Percentiles rank a stretch among this genome's conserved stretches.
Conservation (phyloP, 2,113 vertebrate genomes). For the Charina bottae region DNA sequence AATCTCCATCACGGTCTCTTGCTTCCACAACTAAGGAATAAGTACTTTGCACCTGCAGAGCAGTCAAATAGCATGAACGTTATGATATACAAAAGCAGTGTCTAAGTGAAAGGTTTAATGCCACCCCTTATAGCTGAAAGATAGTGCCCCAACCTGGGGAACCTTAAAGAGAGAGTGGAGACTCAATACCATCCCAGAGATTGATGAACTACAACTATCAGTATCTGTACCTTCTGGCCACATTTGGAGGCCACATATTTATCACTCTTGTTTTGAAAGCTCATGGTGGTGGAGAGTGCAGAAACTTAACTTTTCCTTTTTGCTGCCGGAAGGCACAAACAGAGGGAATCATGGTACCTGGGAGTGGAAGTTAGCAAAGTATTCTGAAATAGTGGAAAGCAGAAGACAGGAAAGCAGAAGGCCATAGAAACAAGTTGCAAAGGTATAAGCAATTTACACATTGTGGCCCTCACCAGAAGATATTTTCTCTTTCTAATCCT, state of each 20-base stretch:
- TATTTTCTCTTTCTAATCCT: background rate
- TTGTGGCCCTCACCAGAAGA: background rate
- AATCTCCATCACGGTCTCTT: constrained; percentile 65
- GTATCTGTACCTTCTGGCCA: background rate
- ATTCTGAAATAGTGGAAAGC: background rate
- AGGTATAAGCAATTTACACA: background rate
- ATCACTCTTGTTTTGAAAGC: background rate
- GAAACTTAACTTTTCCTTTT: background rate
- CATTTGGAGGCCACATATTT: background rate
- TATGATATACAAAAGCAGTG: background rate
- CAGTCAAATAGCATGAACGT: background rate
- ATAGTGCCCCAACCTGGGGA: background rate
- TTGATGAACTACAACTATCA: background rate
- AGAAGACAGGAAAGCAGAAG: background rate
- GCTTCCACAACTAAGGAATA: constrained; percentile 77
- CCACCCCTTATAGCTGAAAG: background rate
- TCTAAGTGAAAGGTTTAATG: background rate
- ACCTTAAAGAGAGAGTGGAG: background rate
- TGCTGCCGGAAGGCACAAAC: background rate
- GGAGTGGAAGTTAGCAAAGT: background rate
- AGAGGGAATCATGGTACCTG: background rate
- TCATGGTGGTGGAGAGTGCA: background rate
- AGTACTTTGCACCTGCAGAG: constrained; percentile 70
- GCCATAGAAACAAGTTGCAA: background rate
- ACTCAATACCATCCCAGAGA: background rate